Evolutionary conservation across 2,888 invertebrate species (phyloP).

Genomic region (Chesias legatella): DNA sequence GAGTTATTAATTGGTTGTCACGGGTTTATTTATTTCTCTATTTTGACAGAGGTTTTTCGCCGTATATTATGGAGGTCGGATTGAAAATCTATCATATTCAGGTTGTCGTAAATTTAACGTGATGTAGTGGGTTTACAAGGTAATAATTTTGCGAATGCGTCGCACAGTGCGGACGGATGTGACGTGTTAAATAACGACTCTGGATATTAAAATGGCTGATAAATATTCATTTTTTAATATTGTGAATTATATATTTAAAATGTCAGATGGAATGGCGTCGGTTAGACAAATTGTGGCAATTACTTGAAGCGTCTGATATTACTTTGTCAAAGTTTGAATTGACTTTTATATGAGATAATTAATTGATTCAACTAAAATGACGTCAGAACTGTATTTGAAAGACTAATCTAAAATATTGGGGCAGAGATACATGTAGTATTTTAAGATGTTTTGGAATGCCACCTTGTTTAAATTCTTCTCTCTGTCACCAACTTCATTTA

Average conservation of each 20-base stretch:
- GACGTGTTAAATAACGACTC: slow-evolving; percentile 76
- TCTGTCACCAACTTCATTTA: too few species aligned
- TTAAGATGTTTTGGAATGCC: too few species aligned
- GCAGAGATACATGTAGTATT: too few species aligned
- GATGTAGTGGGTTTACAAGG: slow-evolving; percentile 77
- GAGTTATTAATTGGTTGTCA: slow-evolving; percentile 81
- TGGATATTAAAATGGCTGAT: slow-evolving; percentile 71
- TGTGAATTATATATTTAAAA: slow-evolving; percentile 15
- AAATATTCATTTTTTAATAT: slow-evolving; percentile 44
- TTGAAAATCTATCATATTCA: slow-evolving; percentile 81
- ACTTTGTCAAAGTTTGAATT: neutral
- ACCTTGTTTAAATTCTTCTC: too few species aligned
- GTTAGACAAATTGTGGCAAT: slow-evolving; percentile 5
- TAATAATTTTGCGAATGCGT: slow-evolving; percentile 73
- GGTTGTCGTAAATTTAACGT: slow-evolving; percentile 77
- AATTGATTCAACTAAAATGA: too few species aligned
- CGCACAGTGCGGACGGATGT: slow-evolving; percentile 75
- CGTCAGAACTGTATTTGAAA: too few species aligned
- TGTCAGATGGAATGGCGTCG: slow-evolving; percentile 5
- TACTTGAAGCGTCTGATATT: neutral
- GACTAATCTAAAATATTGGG: too few species aligned
- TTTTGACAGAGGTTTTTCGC: slow-evolving; percentile 77
- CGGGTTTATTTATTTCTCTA: slow-evolving; percentile 78
- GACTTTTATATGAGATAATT: too few species aligned
- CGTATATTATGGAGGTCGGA: slow-evolving; percentile 72